Evolutionary conservation across 1,140 invertebrate genomes (phyloP).

Genomic region (Bemisia tabaci): DNA sequence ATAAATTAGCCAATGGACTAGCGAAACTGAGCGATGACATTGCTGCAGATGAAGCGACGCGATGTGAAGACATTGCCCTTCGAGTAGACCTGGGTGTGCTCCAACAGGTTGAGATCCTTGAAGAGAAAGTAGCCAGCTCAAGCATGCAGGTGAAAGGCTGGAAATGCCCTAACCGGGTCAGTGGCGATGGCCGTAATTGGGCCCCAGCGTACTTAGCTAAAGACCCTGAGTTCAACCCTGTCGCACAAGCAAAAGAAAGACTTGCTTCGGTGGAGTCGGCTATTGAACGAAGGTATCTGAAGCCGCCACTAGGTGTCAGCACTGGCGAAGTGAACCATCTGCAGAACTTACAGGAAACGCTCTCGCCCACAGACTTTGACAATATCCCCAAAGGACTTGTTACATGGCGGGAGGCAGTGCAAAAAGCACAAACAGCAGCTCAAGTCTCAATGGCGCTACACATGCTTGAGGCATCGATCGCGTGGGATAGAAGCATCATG

Average conservation of each 20-base stretch:
- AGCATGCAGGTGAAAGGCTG: conserved; percentile 88
- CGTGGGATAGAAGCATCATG: conserved; percentile 59
- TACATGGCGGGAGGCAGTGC: conserved; percentile 78
- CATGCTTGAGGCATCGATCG: conserved; percentile 70
- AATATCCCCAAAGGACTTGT: conserved; percentile 51
- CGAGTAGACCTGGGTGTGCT: conserved; percentile 67
- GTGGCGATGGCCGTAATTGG: conserved; percentile 41
- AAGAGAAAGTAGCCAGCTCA: conserved; percentile 81
- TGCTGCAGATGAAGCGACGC: not conserved
- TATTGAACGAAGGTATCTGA: conserved; percentile 84
- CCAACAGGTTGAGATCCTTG: conserved; percentile 77
- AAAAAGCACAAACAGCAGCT: conserved; percentile 65
- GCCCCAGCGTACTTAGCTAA: conserved; percentile 39
- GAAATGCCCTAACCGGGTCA: conserved; percentile 48
- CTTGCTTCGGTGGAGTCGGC: conserved; percentile 71
- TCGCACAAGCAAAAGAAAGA: conserved; percentile 57
- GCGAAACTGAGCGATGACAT: not conserved
- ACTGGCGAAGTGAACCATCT: conserved; percentile 10
- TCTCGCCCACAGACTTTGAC: conserved; percentile 17
- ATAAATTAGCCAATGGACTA: not conserved
- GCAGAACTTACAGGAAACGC: conserved; percentile 22
- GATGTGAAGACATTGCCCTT: conserved; percentile 44
- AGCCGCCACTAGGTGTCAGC: conserved; percentile 64
- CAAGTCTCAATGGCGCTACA: conserved; percentile 83
- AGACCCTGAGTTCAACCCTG: conserved; percentile 40